These are phyloP conservation scores for Ochlodes sylvanus DNA, from an alignment of 2,888 invertebrate species.

Conservation along the genomic window DNA sequence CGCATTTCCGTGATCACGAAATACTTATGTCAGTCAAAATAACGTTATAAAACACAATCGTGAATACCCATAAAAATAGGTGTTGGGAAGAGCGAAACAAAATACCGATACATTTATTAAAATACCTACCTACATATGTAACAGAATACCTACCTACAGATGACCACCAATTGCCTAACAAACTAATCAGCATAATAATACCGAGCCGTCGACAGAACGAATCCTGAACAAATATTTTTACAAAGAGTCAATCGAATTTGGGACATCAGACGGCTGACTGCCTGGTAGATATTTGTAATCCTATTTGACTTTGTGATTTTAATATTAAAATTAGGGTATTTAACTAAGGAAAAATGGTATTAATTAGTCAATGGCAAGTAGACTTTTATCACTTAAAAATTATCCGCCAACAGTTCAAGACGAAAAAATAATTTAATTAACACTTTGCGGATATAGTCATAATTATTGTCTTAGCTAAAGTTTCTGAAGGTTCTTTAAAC, in stretches of 20 bases:
- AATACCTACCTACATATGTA: no score
- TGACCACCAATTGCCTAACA: constrained; percentile 13
- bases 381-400: no score
- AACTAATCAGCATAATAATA: constrained; percentile 29
- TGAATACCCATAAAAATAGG: neutral
- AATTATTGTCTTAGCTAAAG: no score
- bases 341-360: no score
- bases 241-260: constrained; percentile 23
- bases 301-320: neutral
- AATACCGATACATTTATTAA: neutral
- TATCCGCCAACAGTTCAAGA: no score
- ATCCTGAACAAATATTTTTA: constrained; percentile 33
- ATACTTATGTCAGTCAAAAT: no score
- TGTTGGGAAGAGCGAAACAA: neutral
- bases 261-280: neutral
- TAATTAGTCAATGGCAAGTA: no score
- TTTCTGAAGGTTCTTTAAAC: neutral
- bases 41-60: no score
- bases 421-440: no score
- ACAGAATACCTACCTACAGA: neutral
- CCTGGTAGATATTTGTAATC: neutral
- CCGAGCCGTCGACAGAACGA: constrained; percentile 13
- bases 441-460: no score
- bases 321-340: neutral
- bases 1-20: no score